A percentile compares a stretch with the other conserved stretches of the same genome.
These are phyloP conservation scores for Epicauta chinensis DNA, from an alignment of 1,140 invertebrate genomes.

Conservation along the genomic window DNA sequence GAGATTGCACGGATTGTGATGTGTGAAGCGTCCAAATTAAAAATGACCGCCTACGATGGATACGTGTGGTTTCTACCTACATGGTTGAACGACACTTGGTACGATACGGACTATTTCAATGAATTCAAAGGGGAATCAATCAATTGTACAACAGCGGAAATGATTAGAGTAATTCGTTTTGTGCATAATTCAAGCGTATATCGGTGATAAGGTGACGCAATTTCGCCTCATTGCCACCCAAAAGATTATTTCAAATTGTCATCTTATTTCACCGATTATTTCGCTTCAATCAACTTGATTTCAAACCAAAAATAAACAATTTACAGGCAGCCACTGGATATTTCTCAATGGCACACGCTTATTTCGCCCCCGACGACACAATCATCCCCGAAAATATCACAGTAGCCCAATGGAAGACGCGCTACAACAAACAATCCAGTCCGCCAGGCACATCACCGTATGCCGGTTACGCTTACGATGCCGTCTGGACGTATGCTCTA, in stretches of 20 bases:
- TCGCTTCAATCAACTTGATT: too few species aligned
- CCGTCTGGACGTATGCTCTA: slow-evolving; percentile 75
- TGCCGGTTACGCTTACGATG: slow-evolving; percentile 76
- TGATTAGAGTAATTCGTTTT: slow-evolving; percentile 47
- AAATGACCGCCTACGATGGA: slow-evolving; percentile 59
- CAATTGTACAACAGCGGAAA: slow-evolving; percentile 56
- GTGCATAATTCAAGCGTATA: neutral
- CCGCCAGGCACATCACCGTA: slow-evolving; percentile 47
- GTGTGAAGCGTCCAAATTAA: slow-evolving; percentile 67
- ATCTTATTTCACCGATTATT: too few species aligned
- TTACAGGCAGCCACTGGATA: slow-evolving; percentile 66
- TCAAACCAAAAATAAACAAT: neutral
- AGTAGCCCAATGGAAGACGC: slow-evolving; percentile 51
- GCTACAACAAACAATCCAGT: slow-evolving; percentile 43
- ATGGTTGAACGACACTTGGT: slow-evolving; percentile 64
- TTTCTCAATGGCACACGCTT: slow-evolving; percentile 63
- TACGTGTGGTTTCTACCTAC: slow-evolving; percentile 80
- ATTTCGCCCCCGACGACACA: slow-evolving; percentile 54
- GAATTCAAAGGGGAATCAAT: slow-evolving; percentile 44
- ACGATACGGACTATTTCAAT: slow-evolving; percentile 58
- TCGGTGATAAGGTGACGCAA: too few species aligned
- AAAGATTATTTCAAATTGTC: too few species aligned
- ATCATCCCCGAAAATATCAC: slow-evolving; percentile 62
- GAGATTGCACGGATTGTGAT: slow-evolving; percentile 59
- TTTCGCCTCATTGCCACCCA: too few species aligned